Evolutionary conservation across 2,113 vertebrate genomes (phyloP).

Genomic region (Noctilio leporinus): DNA sequence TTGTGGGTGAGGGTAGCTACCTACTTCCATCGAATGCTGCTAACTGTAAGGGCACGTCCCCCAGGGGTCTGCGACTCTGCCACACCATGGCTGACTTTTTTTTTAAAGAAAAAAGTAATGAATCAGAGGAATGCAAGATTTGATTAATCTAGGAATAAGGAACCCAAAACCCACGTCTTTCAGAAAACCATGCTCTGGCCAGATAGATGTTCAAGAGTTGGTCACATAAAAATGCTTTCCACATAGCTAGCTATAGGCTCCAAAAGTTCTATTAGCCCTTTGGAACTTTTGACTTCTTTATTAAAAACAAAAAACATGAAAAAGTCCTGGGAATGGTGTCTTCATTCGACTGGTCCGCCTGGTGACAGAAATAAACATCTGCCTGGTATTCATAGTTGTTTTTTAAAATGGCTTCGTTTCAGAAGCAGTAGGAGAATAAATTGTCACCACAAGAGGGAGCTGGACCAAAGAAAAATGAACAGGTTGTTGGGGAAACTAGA

Average conservation of each 20-base stretch:
- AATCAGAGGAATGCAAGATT: neutral
- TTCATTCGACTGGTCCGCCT: neutral
- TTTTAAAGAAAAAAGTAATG: neutral
- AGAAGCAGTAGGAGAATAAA: neutral
- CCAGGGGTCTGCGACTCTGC: neutral
- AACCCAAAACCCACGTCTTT: neutral
- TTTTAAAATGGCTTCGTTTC: neutral
- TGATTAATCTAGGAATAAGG: neutral
- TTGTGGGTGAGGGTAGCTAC: neutral
- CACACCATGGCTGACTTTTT: neutral
- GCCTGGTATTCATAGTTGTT: neutral
- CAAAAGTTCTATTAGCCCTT: neutral
- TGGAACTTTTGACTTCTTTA: neutral
- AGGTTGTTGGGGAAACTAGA: neutral
- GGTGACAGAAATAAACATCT: neutral
- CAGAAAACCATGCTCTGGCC: neutral
- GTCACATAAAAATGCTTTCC: neutral
- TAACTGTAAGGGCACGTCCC: neutral
- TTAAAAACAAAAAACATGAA: neutral
- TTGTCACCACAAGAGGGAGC: slow-evolving; percentile 45
- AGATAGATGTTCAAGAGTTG: neutral
- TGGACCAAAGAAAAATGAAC: neutral
- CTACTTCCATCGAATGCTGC: neutral
- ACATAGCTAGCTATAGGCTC: neutral
- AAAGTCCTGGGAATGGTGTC: neutral